Conservation (phyloP, 2,797 vertebrate genomes). For the Artibeus jamaicensis region DNA sequence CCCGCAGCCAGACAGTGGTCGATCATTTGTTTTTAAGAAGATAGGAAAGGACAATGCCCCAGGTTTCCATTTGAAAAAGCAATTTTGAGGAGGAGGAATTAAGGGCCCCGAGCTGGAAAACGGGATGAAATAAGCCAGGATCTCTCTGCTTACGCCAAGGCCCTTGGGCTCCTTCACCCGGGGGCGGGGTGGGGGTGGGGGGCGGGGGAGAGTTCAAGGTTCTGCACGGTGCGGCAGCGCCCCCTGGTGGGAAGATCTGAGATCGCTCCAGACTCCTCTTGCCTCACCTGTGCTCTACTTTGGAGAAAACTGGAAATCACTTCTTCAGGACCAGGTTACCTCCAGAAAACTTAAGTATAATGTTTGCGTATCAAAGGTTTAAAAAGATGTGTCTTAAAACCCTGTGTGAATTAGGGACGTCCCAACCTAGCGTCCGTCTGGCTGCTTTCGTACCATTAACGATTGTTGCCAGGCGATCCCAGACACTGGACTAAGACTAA, state of each 20-base stretch:
- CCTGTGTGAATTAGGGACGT: not conserved
- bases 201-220: not conserved
- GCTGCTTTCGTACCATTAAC: fast-evolving
- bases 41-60: not conserved
- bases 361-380: not conserved
- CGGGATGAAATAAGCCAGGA: fast-evolving
- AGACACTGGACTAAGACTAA: no score
- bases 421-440: not conserved
- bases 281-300: not conserved
- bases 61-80: not conserved
- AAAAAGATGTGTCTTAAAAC: not conserved
- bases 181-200: no score
- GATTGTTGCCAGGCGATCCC: fast-evolving
- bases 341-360: not conserved
- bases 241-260: fast-evolving
- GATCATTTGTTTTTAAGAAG: not conserved
- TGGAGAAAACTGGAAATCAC: not conserved
- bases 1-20: not conserved
- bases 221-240: not conserved
- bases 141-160: fast-evolving
- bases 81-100: not conserved
- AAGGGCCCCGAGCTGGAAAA: not conserved
- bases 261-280: fast-evolving
- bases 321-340: not conserved
- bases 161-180: fast-evolving